phyloP scores from a whole-genome alignment of 2,113 vertebrate genomes.

The Neotoma lepida region DNA sequence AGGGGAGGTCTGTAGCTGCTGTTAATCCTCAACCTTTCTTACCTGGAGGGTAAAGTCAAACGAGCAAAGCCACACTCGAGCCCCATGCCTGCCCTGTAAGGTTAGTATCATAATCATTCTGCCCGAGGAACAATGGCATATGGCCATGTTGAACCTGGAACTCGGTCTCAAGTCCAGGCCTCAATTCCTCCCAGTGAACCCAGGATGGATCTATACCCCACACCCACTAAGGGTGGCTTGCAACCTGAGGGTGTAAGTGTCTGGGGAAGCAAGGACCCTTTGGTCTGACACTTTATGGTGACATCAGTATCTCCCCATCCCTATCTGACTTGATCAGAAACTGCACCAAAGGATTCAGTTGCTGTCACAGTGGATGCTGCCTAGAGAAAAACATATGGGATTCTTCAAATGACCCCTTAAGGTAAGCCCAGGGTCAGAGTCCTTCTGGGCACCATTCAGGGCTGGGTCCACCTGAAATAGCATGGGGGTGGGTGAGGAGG shows the following conservation, averaged over 20 bases:
- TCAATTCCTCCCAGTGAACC: background rate
- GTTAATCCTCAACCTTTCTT: background rate
- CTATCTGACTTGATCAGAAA: background rate
- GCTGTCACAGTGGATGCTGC: constrained; percentile 63
- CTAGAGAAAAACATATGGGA: background rate
- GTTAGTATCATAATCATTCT: background rate
- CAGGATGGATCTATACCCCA: rapidly evolving
- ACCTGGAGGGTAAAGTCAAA: background rate
- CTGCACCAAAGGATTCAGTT: constrained; percentile 58
- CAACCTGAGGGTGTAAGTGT: background rate
- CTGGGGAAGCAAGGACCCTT: background rate
- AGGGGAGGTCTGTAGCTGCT: background rate
- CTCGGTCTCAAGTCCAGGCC: background rate
- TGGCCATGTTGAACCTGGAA: background rate
- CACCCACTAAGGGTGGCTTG: background rate
- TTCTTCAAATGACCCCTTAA: background rate
- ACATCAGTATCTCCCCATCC: background rate
- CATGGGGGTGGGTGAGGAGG: background rate
- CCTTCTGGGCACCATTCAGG: background rate
- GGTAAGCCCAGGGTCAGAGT: constrained; percentile 43
- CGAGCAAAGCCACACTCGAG: background rate
- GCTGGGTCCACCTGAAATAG: background rate
- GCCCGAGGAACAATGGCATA: background rate
- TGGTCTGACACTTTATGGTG: background rate
- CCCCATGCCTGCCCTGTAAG: background rate